Evolutionary conservation across 2,797 vertebrate genomes (phyloP).

Genomic region (Uromys caudimaculatus): DNA sequence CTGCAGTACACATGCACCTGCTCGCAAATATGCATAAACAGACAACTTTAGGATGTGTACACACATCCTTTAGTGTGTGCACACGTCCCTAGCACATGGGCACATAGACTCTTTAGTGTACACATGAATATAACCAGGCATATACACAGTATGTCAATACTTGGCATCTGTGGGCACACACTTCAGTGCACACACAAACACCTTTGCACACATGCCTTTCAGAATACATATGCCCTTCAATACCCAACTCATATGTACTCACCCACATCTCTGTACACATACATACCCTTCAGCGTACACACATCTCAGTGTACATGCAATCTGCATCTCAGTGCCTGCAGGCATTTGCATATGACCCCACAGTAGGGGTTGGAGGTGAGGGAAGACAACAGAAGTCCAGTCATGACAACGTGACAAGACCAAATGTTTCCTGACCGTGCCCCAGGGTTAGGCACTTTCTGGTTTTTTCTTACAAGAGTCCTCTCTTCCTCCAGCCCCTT

Average conservation of each 20-base stretch:
- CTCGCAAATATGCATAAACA: neutral
- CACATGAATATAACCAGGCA: neutral
- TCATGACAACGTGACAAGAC: neutral
- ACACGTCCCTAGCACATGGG: neutral
- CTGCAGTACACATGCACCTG: neutral
- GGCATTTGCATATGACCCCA: neutral
- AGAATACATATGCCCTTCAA: neutral
- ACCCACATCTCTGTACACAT: neutral
- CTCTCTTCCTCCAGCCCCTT: neutral
- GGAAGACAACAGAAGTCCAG: neutral
- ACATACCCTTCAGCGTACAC: neutral
- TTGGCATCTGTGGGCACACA: neutral
- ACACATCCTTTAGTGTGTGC: neutral
- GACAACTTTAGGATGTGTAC: neutral
- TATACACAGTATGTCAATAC: neutral
- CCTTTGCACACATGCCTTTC: neutral
- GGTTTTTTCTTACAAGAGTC: neutral
- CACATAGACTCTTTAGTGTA: neutral
- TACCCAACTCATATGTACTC: neutral
- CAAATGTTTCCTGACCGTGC: neutral
- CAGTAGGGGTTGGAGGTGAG: neutral
- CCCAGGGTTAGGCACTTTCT: neutral
- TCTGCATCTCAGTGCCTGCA: neutral
- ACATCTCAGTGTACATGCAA: neutral
- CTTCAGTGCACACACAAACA: neutral